phyloP scores from a whole-genome alignment of 2,113 vertebrate species.

The Anguilla japonica region DNA sequence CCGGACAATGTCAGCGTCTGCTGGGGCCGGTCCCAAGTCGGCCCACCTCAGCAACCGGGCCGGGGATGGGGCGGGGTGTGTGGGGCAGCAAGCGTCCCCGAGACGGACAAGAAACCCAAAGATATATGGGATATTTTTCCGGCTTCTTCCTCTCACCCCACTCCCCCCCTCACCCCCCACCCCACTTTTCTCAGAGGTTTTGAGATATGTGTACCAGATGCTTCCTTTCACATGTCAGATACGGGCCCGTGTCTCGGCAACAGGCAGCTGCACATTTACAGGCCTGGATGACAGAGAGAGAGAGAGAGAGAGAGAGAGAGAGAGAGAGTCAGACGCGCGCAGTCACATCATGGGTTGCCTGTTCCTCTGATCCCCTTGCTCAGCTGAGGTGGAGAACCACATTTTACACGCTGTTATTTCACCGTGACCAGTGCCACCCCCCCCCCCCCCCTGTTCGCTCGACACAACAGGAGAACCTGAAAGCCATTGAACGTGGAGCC shows the following conservation, averaged over 20 bases:
- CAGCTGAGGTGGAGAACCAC: neutral
- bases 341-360: neutral
- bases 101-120: neutral
- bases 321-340: neutral
- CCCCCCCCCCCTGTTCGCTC: neutral
- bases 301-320: neutral
- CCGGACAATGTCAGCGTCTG: neutral
- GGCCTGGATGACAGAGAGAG: neutral
- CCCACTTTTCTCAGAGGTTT: neutral
- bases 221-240: constrained; percentile 17
- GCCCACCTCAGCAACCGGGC: neutral
- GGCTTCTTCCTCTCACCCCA: neutral
- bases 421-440: neutral
- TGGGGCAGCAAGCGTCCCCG: neutral
- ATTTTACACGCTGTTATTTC: neutral
- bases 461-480: neutral
- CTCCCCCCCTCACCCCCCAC: neutral
- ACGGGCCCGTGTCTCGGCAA: neutral
- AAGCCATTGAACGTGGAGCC: neutral
- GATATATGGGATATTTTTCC: constrained; percentile 8
- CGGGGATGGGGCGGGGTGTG: neutral
- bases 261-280: neutral
- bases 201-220: constrained; percentile 23
- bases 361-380: neutral
- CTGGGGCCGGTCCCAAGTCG: neutral